Percentiles rank a stretch among this genome's conserved stretches.
Evolutionary conservation across 2,113 vertebrate species (phyloP).

Genomic region (Candoia aspera): DNA sequence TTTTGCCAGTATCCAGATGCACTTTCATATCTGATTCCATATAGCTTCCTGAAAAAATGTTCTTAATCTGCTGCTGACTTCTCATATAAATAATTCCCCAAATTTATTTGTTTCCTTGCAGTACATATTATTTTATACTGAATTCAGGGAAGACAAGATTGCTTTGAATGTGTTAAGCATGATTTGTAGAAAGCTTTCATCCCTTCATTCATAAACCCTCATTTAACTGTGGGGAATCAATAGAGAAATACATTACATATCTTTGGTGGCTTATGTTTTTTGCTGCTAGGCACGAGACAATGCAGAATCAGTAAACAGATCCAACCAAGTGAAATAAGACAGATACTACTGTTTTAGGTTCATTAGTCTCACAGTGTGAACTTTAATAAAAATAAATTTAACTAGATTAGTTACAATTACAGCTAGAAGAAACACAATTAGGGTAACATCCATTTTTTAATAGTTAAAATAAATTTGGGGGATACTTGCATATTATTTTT

Average conservation of each 20-base stretch:
- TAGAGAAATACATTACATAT: constrained; percentile 44
- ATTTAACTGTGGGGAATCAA: constrained; percentile 9
- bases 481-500: not conserved
- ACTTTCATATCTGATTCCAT: not conserved
- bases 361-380: constrained; percentile 62
- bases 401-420: constrained; percentile 58
- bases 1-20: constrained; percentile 1
- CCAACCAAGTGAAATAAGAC: constrained; percentile 27
- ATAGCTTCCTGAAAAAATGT: constrained; percentile 9
- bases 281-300: constrained; percentile 28
- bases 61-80: constrained; percentile 9
- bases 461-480: constrained; percentile 26
- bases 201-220: not conserved
- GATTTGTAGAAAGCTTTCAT: constrained; percentile 7
- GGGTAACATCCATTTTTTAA: constrained; percentile 23
- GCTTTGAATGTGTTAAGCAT: not conserved
- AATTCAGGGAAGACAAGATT: constrained; percentile 23
- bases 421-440: constrained; percentile 52
- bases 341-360: constrained; percentile 52
- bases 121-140: constrained; percentile 14
- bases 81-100: constrained; percentile 33
- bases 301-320: constrained; percentile 29
- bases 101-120: constrained; percentile 26
- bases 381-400: constrained; percentile 59
- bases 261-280: constrained; percentile 16